Base-by-base conservation (phyloP, 2,888 invertebrate genomes). In the Oxystoma pomonae region DNA sequence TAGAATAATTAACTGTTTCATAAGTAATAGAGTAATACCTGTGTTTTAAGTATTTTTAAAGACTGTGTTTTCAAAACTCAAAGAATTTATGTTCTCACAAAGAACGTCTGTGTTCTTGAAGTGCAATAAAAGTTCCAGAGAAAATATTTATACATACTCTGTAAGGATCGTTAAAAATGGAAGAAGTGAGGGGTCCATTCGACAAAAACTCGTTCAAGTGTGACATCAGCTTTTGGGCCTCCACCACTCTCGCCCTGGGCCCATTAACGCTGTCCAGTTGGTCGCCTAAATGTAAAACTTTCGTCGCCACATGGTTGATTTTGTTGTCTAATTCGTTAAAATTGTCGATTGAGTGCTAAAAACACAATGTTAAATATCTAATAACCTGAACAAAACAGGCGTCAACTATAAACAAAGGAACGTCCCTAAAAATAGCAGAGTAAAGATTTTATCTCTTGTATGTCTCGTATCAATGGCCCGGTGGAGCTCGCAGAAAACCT, bases 281-380 rank as follows among this genome's bases (percentile, higher is more conserved):
- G 81, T 98, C 98, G 0, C 98, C 99, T n/a, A 99, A 86, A 81
- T 98, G 98, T 57, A 98, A 88, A 0, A 99, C 98, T 81, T 98
- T 95, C 0, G 96, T 96, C 0, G 98, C 98, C 55, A 99, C 98
- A 63, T 92, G 91, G 73, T 97, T 98, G 76, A 99, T 98, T 73
- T 96, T 90, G 74, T 94, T 94, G 79, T 98, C 98, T 59, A 98
- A 80, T 69, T 94, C 91, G 81, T 95, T 92, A 78, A 96, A 96
- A 71, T 93, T 89, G 69, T 89, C 89, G 55, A 94, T 91, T 58
- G 94, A 91, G 65, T 87, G 86, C 89, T 91, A 58, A 20, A 74
- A 72, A 21, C n/a, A n/a, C n/a, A n/a, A n/a, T n/a, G n/a, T n/a
- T n/a, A n/a, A n/a, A n/a, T n/a, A n/a, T n/a, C n/a, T n/a, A n/a